Evolutionary conservation across 2,113 vertebrate species (phyloP).

Genomic region (Callopanchax toddi): DNA sequence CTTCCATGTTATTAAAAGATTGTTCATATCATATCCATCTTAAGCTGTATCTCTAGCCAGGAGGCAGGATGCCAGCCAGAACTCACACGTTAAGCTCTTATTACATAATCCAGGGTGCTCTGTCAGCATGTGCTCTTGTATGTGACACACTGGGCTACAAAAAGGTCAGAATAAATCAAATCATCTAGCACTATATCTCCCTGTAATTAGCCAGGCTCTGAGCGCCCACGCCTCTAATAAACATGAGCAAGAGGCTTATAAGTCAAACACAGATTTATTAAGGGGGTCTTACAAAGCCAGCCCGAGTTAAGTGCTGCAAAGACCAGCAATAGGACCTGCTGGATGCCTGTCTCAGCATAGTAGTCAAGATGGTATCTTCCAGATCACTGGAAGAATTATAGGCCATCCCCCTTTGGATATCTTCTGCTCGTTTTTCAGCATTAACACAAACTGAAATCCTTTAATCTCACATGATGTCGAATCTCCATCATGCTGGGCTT

Average conservation of each 20-base stretch:
- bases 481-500: background rate
- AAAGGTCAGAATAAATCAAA: slow-evolving; percentile 20
- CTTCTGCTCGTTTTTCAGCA: slow-evolving; percentile 17
- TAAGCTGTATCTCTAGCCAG: slow-evolving; percentile 32
- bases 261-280: background rate
- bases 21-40: slow-evolving; percentile 37
- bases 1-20: slow-evolving; percentile 21
- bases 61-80: slow-evolving; percentile 25
- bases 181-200: background rate
- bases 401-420: slow-evolving; percentile 42
- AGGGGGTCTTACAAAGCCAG: slow-evolving; percentile 9
- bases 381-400: slow-evolving; percentile 44
- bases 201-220: background rate
- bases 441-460: slow-evolving; percentile 5
- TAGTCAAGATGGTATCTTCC: slow-evolving; percentile 61
- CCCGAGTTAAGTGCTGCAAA: slow-evolving; percentile 26
- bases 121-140: slow-evolving; percentile 35
- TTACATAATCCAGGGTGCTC: slow-evolving; percentile 50
- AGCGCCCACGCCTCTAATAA: background rate
- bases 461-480: slow-evolving; percentile 4
- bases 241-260: background rate
- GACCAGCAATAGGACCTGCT: slow-evolving; percentile 6
- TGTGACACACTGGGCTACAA: slow-evolving; percentile 23
- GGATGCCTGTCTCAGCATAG: slow-evolving; percentile 43
- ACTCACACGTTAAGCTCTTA: slow-evolving; percentile 37